Base-by-base conservation (phyloP, 2,797 vertebrate species). In the Thripadectes ignobilis region DNA sequence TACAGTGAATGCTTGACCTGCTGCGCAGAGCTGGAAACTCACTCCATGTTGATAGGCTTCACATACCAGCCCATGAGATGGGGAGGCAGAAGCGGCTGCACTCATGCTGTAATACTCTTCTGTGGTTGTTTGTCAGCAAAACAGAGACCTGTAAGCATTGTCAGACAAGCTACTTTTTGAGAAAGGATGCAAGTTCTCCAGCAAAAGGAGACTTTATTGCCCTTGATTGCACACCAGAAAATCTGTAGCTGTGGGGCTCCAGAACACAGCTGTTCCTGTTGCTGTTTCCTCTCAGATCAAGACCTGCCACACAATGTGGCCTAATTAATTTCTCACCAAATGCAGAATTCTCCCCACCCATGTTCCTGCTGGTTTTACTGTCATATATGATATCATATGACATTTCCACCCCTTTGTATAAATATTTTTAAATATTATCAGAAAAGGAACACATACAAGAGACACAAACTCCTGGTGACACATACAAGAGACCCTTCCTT, bases 11-110 rank as follows among this genome's bases (percentile, higher is more conserved):
- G 34, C 43, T 77, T 91, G 87, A 41, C 29, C 75, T 81, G 49
- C 75, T 62, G 0, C 3, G 36, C 48, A 38, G 54, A 91, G 69
- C 89, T 77, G 73, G 91, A 78, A 72, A n/a, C 14, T 62, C 62
- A 8, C 11, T 45, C 14, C 0, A 0, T 49, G 46, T 32, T 1
- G 0, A 17, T 1, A 49, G 45, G 75, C 51, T 92, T 81, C 68
- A 38, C 9, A 1, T 3, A 57, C 65, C 85, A 78, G 68, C 58
- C 48, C 46, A 29, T 0, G 0, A 87, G 66, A 80, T 26, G 15
- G 26, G 49, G 82, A 89, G 11, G 29, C 61, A 62, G 57, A 67
- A 29, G 29, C n/a, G 72, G 69, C n/a, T 89, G 51, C 21, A 3
- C 55, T 82, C 1, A 0, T 12, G n/a, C n/a, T 73, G 15, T 66